Evolutionary conservation across 1,140 invertebrate species (phyloP).

Genomic region (Spodoptera frugiperda): DNA sequence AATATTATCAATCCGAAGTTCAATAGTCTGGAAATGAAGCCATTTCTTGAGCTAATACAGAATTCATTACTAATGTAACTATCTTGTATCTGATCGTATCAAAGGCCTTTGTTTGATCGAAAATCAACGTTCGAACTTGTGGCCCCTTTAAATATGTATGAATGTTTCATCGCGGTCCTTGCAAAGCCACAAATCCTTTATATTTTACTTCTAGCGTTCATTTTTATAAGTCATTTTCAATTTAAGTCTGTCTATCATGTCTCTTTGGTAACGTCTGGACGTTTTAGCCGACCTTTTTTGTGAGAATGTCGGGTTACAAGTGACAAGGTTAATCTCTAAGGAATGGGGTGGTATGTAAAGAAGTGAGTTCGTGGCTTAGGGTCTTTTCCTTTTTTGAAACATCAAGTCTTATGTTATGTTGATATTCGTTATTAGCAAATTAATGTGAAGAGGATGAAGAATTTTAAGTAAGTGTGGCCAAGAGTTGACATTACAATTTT

Average conservation of each 20-base stretch:
- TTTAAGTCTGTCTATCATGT: conserved; percentile 25
- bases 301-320: not conserved
- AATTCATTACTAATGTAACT: conserved; percentile 22
- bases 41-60: conserved; percentile 13
- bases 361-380: too few relatives aligned
- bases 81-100: not conserved
- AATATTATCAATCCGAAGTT: not conserved
- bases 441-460: too few relatives aligned
- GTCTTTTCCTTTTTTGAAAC: too few relatives aligned
- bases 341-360: not conserved
- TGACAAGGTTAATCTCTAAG: not conserved
- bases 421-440: too few relatives aligned
- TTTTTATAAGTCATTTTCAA: conserved; percentile 8
- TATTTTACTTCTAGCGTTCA: conserved; percentile 5
- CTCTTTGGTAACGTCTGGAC: not conserved
- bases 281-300: conserved; percentile 13
- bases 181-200: conserved; percentile 8
- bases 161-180: conserved; percentile 4
- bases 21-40: not conserved
- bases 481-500: too few relatives aligned
- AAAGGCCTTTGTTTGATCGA: conserved; percentile 28
- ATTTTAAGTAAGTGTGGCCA: too few relatives aligned
- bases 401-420: too few relatives aligned
- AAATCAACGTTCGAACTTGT: conserved; percentile 21
- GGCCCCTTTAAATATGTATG: conserved; percentile 17